A percentile compares a stretch with the other conserved stretches of the same genome.
Conservation (phyloP, 2,113 vertebrate genomes). For the Ginglymostoma cirratum region DNA sequence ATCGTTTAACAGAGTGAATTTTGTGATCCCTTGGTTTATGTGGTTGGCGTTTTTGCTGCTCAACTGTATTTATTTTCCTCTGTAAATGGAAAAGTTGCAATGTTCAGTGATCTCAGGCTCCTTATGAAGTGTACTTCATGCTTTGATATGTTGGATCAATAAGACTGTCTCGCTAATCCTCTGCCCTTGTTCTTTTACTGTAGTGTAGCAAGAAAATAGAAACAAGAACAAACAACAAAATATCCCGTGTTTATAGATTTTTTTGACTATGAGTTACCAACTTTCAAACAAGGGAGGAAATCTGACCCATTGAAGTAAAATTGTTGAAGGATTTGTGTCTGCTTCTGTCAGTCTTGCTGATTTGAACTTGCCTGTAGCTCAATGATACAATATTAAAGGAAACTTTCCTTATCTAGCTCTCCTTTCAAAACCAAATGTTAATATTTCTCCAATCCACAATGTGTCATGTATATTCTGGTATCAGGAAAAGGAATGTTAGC, state of each 20-base stretch:
- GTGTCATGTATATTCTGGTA: background rate
- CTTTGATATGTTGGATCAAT: slow-evolving; percentile 27
- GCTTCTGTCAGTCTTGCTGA: background rate
- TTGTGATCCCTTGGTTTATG: background rate
- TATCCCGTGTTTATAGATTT: slow-evolving; percentile 7
- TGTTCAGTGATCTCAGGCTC: background rate
- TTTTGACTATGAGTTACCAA: background rate
- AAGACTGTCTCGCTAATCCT: background rate
- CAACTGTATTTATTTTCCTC: background rate
- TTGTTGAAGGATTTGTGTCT: background rate
- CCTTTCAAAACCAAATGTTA: background rate
- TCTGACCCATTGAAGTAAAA: background rate
- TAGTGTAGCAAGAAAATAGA: slow-evolving; percentile 6
- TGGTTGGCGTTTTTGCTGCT: background rate
- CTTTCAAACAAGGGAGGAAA: background rate
- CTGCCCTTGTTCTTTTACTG: background rate
- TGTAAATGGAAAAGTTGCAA: background rate
- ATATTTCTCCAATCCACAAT: background rate
- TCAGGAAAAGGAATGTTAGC: background rate
- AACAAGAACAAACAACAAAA: slow-evolving; percentile 19
- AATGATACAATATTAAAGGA: background rate
- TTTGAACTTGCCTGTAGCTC: background rate
- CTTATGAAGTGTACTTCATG: background rate
- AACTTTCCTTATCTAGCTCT: background rate
- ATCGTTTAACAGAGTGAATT: background rate